Conservation (phyloP, 2,113 vertebrate genomes). For the Oreochromis aureus region DNA sequence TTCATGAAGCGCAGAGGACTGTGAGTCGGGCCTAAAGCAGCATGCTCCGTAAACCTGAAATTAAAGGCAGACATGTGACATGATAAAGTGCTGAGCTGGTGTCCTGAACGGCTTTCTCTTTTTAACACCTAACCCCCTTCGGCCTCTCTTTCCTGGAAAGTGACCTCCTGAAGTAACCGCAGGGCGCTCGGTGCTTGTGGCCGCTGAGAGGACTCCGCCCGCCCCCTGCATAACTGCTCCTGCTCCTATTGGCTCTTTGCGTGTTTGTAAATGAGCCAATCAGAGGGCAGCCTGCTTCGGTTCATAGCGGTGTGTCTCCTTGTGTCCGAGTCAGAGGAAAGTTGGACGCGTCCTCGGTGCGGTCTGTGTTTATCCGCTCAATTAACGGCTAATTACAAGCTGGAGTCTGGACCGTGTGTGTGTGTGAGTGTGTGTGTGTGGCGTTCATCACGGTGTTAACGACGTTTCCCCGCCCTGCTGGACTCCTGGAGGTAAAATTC, state of each 20-base stretch:
- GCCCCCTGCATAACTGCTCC: background rate
- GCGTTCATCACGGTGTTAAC: background rate
- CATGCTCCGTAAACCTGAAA: too few relatives aligned
- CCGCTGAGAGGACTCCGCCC: background rate
- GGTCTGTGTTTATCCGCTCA: background rate
- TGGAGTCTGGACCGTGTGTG: background rate
- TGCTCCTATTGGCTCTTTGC: slow-evolving; percentile 4
- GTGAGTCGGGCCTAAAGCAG: fast-evolving
- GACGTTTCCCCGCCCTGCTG: background rate
- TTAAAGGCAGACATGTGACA: background rate
- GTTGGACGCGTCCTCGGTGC: background rate
- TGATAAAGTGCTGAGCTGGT: background rate
- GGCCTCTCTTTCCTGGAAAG: fast-evolving
- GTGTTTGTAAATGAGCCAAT: slow-evolving; percentile 20
- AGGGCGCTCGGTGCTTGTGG: background rate
- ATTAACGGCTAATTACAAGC: background rate
- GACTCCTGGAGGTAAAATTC: background rate
- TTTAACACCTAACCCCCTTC: background rate
- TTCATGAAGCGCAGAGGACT: background rate
- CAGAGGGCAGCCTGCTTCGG: background rate
- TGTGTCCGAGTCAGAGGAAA: background rate
- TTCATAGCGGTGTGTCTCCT: background rate
- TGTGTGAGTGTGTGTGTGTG: fast-evolving
- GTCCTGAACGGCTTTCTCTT: background rate
- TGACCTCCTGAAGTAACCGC: background rate